Conservation (phyloP, 2,113 vertebrate species). For the Podilymbus podiceps region DNA sequence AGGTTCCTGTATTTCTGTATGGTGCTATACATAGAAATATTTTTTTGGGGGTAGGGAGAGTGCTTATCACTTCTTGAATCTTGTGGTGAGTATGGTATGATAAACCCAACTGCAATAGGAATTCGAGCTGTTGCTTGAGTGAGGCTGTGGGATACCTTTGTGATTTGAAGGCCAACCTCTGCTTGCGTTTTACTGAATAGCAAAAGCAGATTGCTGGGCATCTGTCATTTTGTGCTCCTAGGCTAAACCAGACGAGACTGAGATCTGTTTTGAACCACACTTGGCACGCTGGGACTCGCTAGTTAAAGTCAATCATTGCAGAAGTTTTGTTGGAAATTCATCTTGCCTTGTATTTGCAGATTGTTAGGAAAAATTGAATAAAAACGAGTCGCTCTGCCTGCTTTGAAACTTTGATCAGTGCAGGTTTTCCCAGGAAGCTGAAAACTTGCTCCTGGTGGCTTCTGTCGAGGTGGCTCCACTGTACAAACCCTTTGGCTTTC, state of each 20-base stretch:
- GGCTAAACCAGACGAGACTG: neutral
- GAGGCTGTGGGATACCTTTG: neutral
- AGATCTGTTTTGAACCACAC: accelerated
- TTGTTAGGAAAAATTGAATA: neutral
- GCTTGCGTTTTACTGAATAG: neutral
- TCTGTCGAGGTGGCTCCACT: neutral
- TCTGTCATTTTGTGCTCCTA: neutral
- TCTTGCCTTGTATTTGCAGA: neutral
- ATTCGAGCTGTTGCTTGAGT: neutral
- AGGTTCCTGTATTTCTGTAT: neutral
- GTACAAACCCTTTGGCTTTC: neutral
- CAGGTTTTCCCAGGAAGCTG: neutral
- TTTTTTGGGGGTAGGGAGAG: too few species aligned
- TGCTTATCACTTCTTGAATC: accelerated
- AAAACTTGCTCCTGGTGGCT: neutral
- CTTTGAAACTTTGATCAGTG: neutral
- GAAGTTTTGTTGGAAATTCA: neutral
- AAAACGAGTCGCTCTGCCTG: neutral
- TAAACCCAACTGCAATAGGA: neutral
- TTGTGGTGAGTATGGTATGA: accelerated
- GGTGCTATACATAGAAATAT: neutral
- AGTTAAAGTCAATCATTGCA: neutral
- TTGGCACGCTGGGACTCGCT: neutral
- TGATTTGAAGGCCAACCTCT: neutral
- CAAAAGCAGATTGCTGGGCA: neutral